Conservation (phyloP, 1,140 invertebrate species). For the Cydia pomonella region DNA sequence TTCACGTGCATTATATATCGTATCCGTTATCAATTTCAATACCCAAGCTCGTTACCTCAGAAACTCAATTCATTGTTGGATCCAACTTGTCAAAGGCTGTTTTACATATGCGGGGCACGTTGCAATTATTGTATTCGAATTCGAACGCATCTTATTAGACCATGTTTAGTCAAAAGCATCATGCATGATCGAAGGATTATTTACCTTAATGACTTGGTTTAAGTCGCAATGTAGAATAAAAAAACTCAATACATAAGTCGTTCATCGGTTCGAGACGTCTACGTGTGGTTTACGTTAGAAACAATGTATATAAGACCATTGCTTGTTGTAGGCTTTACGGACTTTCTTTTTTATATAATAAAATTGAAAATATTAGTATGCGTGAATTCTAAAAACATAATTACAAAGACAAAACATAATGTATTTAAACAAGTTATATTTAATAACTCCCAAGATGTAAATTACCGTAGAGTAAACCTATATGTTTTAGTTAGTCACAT, state of each 20-base stretch:
- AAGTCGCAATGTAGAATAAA: neutral
- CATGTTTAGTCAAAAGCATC: neutral
- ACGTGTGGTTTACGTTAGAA: neutral
- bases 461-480: too few relatives aligned
- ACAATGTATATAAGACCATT: too few relatives aligned
- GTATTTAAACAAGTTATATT: too few relatives aligned
- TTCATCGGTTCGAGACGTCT: neutral
- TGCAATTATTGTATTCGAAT: constrained; percentile 26
- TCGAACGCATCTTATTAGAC: neutral
- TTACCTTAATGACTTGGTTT: neutral
- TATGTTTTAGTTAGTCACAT: too few relatives aligned
- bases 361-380: too few relatives aligned
- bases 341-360: too few relatives aligned
- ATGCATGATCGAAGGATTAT: neutral
- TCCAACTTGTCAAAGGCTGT: constrained; percentile 1
- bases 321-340: too few relatives aligned
- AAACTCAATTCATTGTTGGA: neutral
- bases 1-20: neutral
- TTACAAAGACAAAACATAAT: too few relatives aligned
- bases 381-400: too few relatives aligned
- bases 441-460: too few relatives aligned
- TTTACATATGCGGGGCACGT: constrained; percentile 16
- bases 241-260: neutral
- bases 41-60: neutral
- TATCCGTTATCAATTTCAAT: constrained; percentile 7